Evolutionary conservation across 2,113 vertebrate species (phyloP), one percentile per base, ranked within the genome.

Genomic region (Urocitellus parryii): DNA sequence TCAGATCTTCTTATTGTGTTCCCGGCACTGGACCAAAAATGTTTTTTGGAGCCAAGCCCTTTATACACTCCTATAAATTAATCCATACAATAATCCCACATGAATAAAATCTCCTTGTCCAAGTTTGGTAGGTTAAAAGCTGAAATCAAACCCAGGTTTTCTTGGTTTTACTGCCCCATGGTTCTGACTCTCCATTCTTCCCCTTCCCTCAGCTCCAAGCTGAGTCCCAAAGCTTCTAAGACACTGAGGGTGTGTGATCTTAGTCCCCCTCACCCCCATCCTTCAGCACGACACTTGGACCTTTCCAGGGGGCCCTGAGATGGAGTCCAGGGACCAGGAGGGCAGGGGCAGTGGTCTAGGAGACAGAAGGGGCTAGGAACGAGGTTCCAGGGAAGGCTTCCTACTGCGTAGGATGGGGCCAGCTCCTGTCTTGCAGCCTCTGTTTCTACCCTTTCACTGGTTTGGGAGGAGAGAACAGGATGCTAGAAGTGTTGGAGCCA

Each of bases 31-130:
- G 39, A 34, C 82, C 78, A 68, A 77, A 51, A 77, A 48, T 58
- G 72, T 72, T 24, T 78, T 94, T 87, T 80, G 78, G 51, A 72
- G 73, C 53, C 78, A 63, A 63, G 42, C 53, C 32, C 72, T 90
- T 76, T 65, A 53, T 51, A 81, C 56, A 14, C n/a, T 37, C 67
- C 76, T 61, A 42, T 90, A 83, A 90, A 42, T 22, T 25, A n/a
- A 76, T 29, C 67, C 77, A 90, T 29, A 82, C 45, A 68, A 85
- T 32, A 63, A 70, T 81, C 73, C 48, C 58, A 39, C 63, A 22
- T 63, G 24, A 63, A 63, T 25, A 63, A 63, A n/a, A 65, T 67
- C 25, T 58, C 70, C 53, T 74, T 81, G 80, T 65, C 83, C 83
- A 86, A 70, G 34, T 76, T 42, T 42, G 80, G 48, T 65, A 48